These are phyloP conservation scores for Apostichopus parvimensis DNA, from an alignment of 35 echinoderm and acorn worm genomes.

Conservation along the genomic window DNA sequence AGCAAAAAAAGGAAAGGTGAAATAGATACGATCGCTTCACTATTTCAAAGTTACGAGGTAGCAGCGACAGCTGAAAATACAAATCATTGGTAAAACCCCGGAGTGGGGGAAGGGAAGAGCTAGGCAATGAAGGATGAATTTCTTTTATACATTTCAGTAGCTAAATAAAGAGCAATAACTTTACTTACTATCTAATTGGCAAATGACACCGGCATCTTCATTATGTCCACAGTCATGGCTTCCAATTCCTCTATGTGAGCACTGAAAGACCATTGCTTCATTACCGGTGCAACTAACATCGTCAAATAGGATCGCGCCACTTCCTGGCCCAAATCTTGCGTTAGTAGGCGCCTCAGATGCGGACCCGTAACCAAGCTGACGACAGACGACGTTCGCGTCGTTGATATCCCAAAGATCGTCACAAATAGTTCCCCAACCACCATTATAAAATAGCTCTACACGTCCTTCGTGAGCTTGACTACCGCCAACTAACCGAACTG, in stretches of 20 bases:
- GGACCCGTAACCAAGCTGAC: slow-evolving; percentile 37
- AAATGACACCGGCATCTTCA: slow-evolving; percentile 47
- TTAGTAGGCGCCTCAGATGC: not conserved
- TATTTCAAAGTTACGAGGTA: too few relatives aligned
- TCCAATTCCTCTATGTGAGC: not conserved
- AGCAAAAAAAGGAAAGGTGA: too few relatives aligned
- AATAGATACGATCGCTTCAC: too few relatives aligned
- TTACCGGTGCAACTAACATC: slow-evolving; percentile 7
- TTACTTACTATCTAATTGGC: slow-evolving; percentile 19
- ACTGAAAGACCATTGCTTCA: slow-evolving; percentile 12
- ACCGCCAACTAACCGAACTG: not conserved
- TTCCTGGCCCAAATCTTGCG: slow-evolving; percentile 10
- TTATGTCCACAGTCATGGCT: slow-evolving; percentile 28
- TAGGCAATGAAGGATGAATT: too few relatives aligned
- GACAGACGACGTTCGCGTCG: slow-evolving; percentile 38
- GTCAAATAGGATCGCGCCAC: not conserved
- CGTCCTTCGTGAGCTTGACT: slow-evolving; percentile 33
- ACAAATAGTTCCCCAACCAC: slow-evolving; percentile 42
- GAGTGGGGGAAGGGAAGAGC: too few relatives aligned
- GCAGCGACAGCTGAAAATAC: too few relatives aligned
- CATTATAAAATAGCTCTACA: slow-evolving; percentile 28
- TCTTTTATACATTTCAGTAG: too few relatives aligned
- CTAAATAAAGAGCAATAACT: not conserved
- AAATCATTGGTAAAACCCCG: too few relatives aligned
- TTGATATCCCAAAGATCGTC: slow-evolving; percentile 20